Conservation (phyloP, 1,140 invertebrate genomes). For the Apis dorsata region DNA sequence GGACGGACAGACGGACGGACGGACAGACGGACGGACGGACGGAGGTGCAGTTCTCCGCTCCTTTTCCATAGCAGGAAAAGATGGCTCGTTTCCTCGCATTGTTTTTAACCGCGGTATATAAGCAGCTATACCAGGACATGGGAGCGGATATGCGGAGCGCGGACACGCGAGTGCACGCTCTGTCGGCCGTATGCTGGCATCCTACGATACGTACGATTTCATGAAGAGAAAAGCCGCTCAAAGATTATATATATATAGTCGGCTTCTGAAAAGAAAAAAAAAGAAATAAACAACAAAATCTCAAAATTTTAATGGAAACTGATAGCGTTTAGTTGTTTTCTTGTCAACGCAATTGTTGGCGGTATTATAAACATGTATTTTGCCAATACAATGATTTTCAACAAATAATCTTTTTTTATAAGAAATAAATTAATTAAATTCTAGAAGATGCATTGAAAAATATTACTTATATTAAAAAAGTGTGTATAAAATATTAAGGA, state of each 20-base stretch:
- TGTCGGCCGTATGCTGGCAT: slow-evolving; percentile 53
- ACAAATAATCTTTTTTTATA: too few relatives aligned
- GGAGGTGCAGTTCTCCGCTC: slow-evolving; percentile 46
- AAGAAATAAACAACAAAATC: slow-evolving; percentile 3
- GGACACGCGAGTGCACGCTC: slow-evolving; percentile 61
- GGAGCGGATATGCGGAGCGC: slow-evolving; percentile 66
- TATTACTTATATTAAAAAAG: too few relatives aligned
- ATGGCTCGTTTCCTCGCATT: slow-evolving; percentile 71
- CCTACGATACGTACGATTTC: slow-evolving; percentile 49
- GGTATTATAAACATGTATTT: too few relatives aligned
- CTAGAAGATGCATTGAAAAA: too few relatives aligned
- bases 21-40: slow-evolving; percentile 11
- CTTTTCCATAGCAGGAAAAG: slow-evolving; percentile 67
- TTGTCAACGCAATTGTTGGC: not conserved
- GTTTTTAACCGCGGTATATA: slow-evolving; percentile 66
- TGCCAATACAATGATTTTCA: too few relatives aligned
- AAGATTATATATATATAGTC: not conserved
- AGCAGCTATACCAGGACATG: slow-evolving; percentile 67
- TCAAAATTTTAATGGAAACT: slow-evolving; percentile 12
- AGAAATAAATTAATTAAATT: too few relatives aligned
- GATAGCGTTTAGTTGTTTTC: slow-evolving; percentile 13
- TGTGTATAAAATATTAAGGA: too few relatives aligned
- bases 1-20: slow-evolving; percentile 39
- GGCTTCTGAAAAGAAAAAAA: not conserved
- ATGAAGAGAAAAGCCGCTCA: slow-evolving; percentile 25